Base-by-base conservation (phyloP, 2,888 invertebrate species). In the Acronicta leporina region DNA sequence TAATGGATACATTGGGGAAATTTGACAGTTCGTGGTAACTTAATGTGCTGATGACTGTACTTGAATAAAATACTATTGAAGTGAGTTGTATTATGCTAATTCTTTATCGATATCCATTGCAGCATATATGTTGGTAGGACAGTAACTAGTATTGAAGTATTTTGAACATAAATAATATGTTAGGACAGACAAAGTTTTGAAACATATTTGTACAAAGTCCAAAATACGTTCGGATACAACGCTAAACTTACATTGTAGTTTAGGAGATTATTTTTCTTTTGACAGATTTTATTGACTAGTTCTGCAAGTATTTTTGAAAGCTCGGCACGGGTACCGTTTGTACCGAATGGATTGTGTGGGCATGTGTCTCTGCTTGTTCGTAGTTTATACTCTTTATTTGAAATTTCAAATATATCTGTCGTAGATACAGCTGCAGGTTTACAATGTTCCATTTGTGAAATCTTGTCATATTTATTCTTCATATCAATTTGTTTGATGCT, bases 201-300 rank as follows among this genome's bases (percentile, higher is more conserved):
- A 42, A 64, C 64, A 51, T 53, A 65, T 49, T 73, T 45, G 47
- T 56, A 57, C 44, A 27, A 25, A 73, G 42, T 56, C 41, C 48
- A 64, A 61, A 68, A 57, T 57, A 65, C 45, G 53, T 74, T 72
- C 44, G 40, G 59, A 65, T 69, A 62, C 56, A 65, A 65, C 61
- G 54, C 35, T 61, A 59, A 64, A 62, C 55, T 74, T 56, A 65
- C 70, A 62, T 62, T 74, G 74, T 69, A 65, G 69, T 62, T 62
- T 40, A 51, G 33, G 38, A 74, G 48, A 74, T 69, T 62, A 73
- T 73, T 74, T 73, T 62, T 73, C 61, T 64, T 68, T 72, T 64
- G 69, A 56, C 65, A 73, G 35, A 62, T 62, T 69, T 73, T 69
- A 73, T 69, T 69, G 75, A 73, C 70, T 66, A 63, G 61, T 72